Conservation (phyloP, 1,140 invertebrate species). For the Muscidifurax raptorellus region DNA sequence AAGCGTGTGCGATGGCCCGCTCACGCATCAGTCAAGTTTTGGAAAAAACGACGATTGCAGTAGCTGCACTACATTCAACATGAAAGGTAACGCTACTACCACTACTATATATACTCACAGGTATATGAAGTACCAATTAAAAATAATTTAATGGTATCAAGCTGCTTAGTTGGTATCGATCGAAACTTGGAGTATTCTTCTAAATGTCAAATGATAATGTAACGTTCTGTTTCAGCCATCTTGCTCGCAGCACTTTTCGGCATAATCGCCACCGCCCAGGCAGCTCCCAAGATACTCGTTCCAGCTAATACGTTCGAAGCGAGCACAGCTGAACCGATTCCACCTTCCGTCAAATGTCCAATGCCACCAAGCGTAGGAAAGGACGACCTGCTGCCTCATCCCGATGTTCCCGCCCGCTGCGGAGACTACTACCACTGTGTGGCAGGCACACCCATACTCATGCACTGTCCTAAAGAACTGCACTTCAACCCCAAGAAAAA, state of each 20-base stretch:
- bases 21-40: no score
- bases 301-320: no score
- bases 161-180: no score
- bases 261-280: background rate
- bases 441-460: slow-evolving; percentile 70
- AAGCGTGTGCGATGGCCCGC: no score
- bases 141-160: no score
- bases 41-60: no score
- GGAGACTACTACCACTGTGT: slow-evolving; percentile 78
- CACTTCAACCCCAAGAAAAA: slow-evolving; percentile 75
- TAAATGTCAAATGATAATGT: background rate
- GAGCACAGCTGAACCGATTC: no score
- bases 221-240: background rate
- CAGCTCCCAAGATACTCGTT: background rate
- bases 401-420: slow-evolving; percentile 74
- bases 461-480: slow-evolving; percentile 74
- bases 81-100: no score
- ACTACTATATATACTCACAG: no score
- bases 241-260: background rate
- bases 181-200: no score
- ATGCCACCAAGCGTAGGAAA: background rate
- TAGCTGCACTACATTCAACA: no score
- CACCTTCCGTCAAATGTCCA: background rate
- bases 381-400: background rate
- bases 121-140: no score